A percentile compares a stretch with the other conserved stretches of the same genome.
phyloP scores from a whole-genome alignment of 2,888 invertebrate genomes.

The Holacanthella duospinosa region DNA sequence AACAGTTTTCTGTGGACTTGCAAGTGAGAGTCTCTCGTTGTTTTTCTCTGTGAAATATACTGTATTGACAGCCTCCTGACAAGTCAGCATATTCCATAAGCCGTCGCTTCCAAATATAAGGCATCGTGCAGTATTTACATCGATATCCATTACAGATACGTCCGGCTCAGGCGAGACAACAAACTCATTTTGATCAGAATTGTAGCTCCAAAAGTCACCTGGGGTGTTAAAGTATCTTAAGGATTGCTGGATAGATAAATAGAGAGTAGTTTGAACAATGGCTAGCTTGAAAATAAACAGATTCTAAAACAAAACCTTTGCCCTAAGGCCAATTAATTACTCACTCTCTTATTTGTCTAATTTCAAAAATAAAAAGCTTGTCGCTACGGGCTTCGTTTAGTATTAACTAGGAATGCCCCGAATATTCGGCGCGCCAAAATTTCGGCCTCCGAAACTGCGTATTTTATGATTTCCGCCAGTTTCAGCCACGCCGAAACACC shows the following conservation, averaged over 20 bases:
- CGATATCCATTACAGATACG: slow-evolving; percentile 71
- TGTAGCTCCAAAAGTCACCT: slow-evolving; percentile 96
- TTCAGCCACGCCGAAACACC: no score
- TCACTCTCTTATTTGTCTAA: no score
- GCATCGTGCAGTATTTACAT: slow-evolving; percentile 63
- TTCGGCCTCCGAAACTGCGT: no score
- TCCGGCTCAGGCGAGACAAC: slow-evolving; percentile 98
- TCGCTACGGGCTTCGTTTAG: no score
- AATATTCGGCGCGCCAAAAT: no score
- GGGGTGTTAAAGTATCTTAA: no score
- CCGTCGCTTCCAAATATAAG: slow-evolving; percentile 94
- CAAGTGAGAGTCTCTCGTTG: slow-evolving; percentile 49
- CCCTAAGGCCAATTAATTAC: neutral
- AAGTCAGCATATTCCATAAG: slow-evolving; percentile 86
- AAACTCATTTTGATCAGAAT: slow-evolving; percentile 77
- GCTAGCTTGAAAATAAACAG: no score
- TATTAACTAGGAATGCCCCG: no score
- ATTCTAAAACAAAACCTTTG: no score
- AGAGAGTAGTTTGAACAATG: no score
- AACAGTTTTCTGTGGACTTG: slow-evolving; percentile 16
- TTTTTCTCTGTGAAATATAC: slow-evolving; percentile 71
- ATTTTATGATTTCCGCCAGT: no score
- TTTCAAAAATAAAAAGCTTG: no score
- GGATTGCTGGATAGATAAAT: slow-evolving; percentile 8
- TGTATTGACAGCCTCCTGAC: slow-evolving; percentile 69